phyloP scores from a whole-genome alignment of 2,797 vertebrate genomes.

The Petrocephalus schoutedeni region DNA sequence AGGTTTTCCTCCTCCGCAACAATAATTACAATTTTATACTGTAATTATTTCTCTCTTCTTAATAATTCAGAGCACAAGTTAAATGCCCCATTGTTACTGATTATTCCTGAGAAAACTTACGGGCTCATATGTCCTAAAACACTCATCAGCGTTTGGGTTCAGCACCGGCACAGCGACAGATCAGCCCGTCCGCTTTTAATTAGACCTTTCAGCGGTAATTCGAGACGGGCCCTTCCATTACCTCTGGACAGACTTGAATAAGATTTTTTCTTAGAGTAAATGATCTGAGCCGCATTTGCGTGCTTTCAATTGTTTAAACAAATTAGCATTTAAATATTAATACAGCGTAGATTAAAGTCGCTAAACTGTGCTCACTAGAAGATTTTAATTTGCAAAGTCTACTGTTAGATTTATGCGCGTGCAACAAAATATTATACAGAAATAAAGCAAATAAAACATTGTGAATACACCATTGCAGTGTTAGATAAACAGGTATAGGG shows the following conservation, averaged over 20 bases:
- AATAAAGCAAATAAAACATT: neutral
- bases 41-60: slow-evolving; percentile 87
- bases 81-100: slow-evolving; percentile 63
- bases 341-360: slow-evolving; percentile 47
- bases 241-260: slow-evolving; percentile 48
- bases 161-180: slow-evolving; percentile 31
- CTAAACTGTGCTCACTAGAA: slow-evolving; percentile 24
- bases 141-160: slow-evolving; percentile 34
- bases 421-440: neutral
- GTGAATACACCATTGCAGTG: neutral
- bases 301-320: slow-evolving; percentile 52
- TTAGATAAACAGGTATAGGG: neutral
- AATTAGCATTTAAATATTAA: slow-evolving; percentile 62
- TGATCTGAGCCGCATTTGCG: slow-evolving; percentile 48
- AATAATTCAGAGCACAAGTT: slow-evolving; percentile 78
- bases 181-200: slow-evolving; percentile 57
- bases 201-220: slow-evolving; percentile 62
- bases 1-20: slow-evolving; percentile 61
- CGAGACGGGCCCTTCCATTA: slow-evolving; percentile 51
- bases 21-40: slow-evolving; percentile 82
- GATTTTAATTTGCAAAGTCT: slow-evolving; percentile 16
- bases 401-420: slow-evolving; percentile 10
- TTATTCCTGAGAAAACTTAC: slow-evolving; percentile 57
- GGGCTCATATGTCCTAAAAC: slow-evolving; percentile 54
- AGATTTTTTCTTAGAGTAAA: slow-evolving; percentile 39